Base-by-base conservation (phyloP, 2,113 vertebrate species). In the Poeciliopsis turrubarensis region DNA sequence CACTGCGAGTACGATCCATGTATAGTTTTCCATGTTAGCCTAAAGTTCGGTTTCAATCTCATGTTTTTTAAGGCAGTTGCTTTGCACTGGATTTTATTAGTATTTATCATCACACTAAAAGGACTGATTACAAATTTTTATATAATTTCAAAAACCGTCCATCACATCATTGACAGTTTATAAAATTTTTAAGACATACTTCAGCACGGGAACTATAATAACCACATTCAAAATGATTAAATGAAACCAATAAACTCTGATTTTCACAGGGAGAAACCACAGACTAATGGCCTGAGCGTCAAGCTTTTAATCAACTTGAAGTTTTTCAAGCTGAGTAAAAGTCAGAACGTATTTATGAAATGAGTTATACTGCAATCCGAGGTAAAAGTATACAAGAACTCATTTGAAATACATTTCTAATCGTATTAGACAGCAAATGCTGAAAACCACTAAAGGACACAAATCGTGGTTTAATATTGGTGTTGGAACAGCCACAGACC, bases 381-480 rank as follows among this genome's bases (percentile, higher is more conserved):
- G 51, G 62, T 68, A 47, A 32, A 31, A 32, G 22, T n/a, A 14
- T 70, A 31, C 25, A 61, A 32, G 39, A 73, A 70, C 44, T 67
- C 37, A 64, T 70, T 68, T 79, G 25, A 79, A 63, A 37, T 41
- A 47, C 13, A 54, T 75, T 75, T 77, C 47, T 1, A 13, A 7
- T 60, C 26, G 37, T 26, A 64, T 70, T 66, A 73, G 69, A 51
- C 30, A 83, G 68, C 61, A 78, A 74, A 80, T 72, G 72, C 32
- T 34, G 15, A n/a, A n/a, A 65, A 72, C 44, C 60, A 47, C 22
- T 54, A 19, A 77, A 34, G 47, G 51, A 70, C 57, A 68, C 71
- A n/a, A 39, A 85, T 78, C 65, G 65, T 62, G 62, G 60, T 81
- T 75, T 66, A 39, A 79, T 69, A 65, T 47, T 47, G 30, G 64